Evolutionary conservation across 2,888 invertebrate species (phyloP), one percentile per base, ranked within the genome.

Genomic region (Erebia ligea): DNA sequence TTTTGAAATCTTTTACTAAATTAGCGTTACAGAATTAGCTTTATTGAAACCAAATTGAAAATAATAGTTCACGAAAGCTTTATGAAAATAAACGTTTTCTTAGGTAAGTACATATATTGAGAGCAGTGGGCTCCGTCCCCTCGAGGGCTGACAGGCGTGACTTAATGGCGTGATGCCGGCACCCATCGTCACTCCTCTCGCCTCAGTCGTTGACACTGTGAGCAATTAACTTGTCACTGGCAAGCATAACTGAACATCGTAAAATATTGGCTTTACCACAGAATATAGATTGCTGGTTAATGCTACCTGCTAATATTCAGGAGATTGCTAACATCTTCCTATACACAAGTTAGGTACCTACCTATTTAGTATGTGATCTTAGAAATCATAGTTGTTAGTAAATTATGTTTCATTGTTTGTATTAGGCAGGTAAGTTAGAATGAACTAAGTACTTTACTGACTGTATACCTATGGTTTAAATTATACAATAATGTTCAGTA

Each of bases 191-290:
- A 62, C 68, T 64, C 59, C 69, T 75, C 73, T 40, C 68, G 73
- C 61, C 61, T 77, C 81, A 81, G 78, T 78, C 81, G 84, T 80
- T 86, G 87, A 88, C 88, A 85, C 81, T 79, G 81, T 69, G 71
- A 78, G 81, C 88, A 86, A 91, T 90, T 87, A 90, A 89, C 79
- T 86, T 91, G 90, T 91, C 90, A 86, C 78, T 84, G 78, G 76
- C 71, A 76, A 76, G 76, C 67, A 63, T 68, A 68, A 71, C 69
- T 69, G 59, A 67, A 56, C 56, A 48, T 67, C 58, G 58, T 57
- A 67, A 48, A 58, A 58, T 67, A 67, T 67, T 67, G 25, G 58
- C 52, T 52, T 45, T n/a, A 62, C 42, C 19, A 45, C 45, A 48
- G 15, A 45, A 45, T 61, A 61, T 61, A 61, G 42, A 42, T 61